Percentiles rank a stretch among this genome's conserved stretches.
phyloP scores from a whole-genome alignment of 2,113 vertebrate genomes.

The Hippolais icterina region DNA sequence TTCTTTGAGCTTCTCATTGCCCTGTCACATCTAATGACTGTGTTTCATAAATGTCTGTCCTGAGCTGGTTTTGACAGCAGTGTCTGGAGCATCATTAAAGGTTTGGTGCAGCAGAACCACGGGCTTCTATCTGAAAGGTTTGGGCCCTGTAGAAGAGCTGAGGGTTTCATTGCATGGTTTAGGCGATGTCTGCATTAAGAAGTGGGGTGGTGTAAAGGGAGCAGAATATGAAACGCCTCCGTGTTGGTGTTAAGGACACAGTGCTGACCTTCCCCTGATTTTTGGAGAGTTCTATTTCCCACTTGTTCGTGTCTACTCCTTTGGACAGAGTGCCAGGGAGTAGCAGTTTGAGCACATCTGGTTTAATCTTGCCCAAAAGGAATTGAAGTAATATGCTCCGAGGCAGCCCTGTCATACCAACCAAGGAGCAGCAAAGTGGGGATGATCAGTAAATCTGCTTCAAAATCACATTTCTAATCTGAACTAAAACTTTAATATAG shows the following conservation, averaged over 20 bases:
- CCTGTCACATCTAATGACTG: not conserved
- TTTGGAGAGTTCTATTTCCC: not conserved
- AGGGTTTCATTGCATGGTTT: not conserved
- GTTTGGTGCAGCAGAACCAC: not conserved
- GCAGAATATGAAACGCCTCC: accelerated
- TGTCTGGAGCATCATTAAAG: not conserved
- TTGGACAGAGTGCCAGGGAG: not conserved
- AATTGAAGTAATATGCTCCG: not conserved
- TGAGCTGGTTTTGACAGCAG: not conserved
- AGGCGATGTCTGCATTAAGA: accelerated
- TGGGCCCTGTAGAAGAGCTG: not conserved
- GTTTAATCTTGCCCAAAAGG: not conserved
- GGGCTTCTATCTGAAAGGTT: not conserved
- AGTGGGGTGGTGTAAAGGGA: not conserved
- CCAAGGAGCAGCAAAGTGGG: not conserved
- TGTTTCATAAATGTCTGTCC: not conserved
- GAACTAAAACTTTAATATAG: not conserved
- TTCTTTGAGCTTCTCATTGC: not conserved
- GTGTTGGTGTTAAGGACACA: not conserved
- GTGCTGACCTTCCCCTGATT: accelerated
- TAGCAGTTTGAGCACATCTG: not conserved
- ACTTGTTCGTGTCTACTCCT: not conserved
- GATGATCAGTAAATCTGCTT: not conserved
- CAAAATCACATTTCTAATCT: slow-evolving; percentile 26
- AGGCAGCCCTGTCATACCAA: not conserved